Evolutionary conservation across 2,888 invertebrate genomes (phyloP).

Genomic region (Leucophora obtusa): DNA sequence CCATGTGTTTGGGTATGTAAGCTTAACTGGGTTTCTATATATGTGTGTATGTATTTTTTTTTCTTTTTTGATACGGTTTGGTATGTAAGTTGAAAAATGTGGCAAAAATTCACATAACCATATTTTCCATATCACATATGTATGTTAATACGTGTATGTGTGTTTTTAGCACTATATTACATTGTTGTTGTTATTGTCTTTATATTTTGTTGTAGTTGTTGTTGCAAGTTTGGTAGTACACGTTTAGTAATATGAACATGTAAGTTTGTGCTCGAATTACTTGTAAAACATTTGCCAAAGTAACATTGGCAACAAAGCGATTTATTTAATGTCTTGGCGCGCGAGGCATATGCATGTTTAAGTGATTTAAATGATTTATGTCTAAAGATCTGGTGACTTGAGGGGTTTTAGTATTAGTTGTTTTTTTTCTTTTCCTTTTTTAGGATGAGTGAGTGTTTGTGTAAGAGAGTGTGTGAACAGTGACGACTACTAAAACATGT

Average conservation of each 20-base stretch:
- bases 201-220: neutral
- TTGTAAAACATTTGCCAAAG: constrained; percentile 44
- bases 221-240: constrained; percentile 39
- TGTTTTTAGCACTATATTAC: constrained; percentile 16
- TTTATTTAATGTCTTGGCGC: constrained; percentile 77
- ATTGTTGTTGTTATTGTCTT: constrained; percentile 9
- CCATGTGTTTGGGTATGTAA: neutral
- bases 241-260: neutral
- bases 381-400: constrained; percentile 72
- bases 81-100: constrained; percentile 30
- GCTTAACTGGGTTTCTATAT: constrained; percentile 43
- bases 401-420: constrained; percentile 66
- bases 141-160: neutral
- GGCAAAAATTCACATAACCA: constrained; percentile 36
- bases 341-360: constrained; percentile 75
- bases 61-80: constrained; percentile 31
- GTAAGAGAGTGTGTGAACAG: constrained; percentile 3
- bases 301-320: constrained; percentile 77
- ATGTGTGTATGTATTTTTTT: constrained; percentile 4
- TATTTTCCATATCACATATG: neutral
- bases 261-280: constrained; percentile 12
- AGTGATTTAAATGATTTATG: constrained; percentile 79
- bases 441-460: constrained; percentile 9
- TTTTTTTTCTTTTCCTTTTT: neutral
- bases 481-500: constrained; percentile 40